These are phyloP conservation scores for Anolis apletophallus DNA, from an alignment of 2,797 vertebrate species.

Conservation along the genomic window DNA sequence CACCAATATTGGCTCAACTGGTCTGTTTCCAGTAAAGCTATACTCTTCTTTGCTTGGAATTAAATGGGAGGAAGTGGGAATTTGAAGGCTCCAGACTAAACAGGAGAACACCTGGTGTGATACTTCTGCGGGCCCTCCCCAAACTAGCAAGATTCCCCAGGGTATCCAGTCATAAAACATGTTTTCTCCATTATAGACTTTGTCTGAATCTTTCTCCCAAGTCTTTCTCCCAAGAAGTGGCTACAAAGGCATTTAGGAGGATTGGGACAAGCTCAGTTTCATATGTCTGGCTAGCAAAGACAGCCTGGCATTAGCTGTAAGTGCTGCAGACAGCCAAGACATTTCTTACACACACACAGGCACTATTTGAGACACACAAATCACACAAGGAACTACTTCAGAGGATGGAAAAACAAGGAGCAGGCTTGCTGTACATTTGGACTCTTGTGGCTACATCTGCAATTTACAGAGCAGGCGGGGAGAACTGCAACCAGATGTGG, in stretches of 20 bases:
- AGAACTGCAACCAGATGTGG: constrained; percentile 6
- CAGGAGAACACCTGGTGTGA: background rate
- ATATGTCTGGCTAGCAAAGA: background rate
- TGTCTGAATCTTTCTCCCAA: background rate
- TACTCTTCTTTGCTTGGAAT: background rate
- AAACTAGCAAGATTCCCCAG: background rate
- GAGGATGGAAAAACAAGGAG: constrained; percentile 36
- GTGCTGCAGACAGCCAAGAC: background rate
- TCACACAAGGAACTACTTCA: constrained; percentile 36
- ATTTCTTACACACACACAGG: background rate
- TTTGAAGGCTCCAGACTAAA: constrained; percentile 12
- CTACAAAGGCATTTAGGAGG: background rate
- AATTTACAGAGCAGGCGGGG: background rate
- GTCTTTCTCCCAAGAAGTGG: background rate
- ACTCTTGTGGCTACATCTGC: constrained; percentile 13
- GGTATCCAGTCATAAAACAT: background rate
- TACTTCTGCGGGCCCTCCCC: background rate
- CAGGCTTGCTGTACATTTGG: constrained; percentile 16
- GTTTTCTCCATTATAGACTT: constrained; percentile 20
- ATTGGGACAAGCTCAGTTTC: background rate
- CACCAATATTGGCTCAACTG: background rate
- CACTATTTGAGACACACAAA: constrained; percentile 18
- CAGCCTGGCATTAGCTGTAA: constrained; percentile 21
- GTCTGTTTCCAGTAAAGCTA: background rate
- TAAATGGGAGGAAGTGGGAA: constrained; percentile 14